Evolutionary conservation across 2,888 invertebrate species (phyloP).

Genomic region (Dysmachus trigonus): DNA sequence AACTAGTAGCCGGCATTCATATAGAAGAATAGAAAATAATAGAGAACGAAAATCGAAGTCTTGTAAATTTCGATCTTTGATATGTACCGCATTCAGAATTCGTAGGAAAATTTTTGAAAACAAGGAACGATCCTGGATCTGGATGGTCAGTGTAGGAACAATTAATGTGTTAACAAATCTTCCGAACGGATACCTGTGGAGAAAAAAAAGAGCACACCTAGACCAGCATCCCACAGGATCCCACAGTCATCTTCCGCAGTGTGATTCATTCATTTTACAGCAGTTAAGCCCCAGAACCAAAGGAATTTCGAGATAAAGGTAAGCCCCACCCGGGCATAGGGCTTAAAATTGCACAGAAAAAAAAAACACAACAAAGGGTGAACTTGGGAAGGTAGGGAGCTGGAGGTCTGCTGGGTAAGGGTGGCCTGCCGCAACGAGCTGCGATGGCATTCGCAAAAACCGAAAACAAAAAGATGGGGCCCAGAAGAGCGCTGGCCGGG

Average conservation of each 20-base stretch:
- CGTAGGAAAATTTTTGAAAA: not conserved
- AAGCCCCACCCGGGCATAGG: not conserved
- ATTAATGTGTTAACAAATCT: not conserved
- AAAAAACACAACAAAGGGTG: not conserved
- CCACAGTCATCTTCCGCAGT: not conserved
- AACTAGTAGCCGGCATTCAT: not conserved
- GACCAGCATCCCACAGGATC: not conserved
- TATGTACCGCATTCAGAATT: not conserved
- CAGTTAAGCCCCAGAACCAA: not conserved
- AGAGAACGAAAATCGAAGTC: not conserved
- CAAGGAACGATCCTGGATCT: not conserved
- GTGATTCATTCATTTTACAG: not conserved
- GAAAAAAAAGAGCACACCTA: not conserved
- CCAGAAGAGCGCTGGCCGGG: not conserved
- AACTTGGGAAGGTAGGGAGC: not conserved
- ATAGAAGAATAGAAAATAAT: not conserved
- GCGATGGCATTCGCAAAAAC: conserved; percentile 7
- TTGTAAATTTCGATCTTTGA: not conserved
- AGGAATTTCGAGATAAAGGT: conserved; percentile 1
- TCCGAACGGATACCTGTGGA: not conserved
- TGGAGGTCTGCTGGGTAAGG: not conserved
- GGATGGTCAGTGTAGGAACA: not conserved
- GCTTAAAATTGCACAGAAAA: not conserved
- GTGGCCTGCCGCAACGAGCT: not conserved
- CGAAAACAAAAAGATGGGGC: not conserved